A percentile compares a stretch with the other conserved stretches of the same genome.
Conservation (phyloP, 1,140 invertebrate genomes). For the Drosophila arizonae region DNA sequence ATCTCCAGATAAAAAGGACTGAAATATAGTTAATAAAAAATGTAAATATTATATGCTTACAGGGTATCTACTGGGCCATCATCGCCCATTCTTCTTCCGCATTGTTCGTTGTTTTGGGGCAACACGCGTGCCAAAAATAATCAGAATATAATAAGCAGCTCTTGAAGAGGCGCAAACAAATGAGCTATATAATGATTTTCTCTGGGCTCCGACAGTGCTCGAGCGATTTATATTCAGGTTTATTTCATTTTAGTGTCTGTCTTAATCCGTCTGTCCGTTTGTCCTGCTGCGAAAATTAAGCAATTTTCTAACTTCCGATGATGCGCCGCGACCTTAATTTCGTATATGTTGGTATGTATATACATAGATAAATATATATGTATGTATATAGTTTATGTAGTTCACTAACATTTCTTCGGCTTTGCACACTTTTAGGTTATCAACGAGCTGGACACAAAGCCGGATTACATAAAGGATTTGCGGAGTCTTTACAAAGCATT, state of each 20-base stretch:
- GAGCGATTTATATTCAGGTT: slow-evolving; percentile 35
- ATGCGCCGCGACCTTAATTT: slow-evolving; percentile 6
- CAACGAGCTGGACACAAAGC: slow-evolving; percentile 63
- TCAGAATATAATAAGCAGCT: slow-evolving; percentile 78
- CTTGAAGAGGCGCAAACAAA: slow-evolving; percentile 73
- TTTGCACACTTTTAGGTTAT: slow-evolving; percentile 79
- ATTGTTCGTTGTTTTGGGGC: background rate
- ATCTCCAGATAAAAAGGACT: too few relatives aligned
- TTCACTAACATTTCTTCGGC: slow-evolving; percentile 63
- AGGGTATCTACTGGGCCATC: background rate
- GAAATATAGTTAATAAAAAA: too few relatives aligned
- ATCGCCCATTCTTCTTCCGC: too few relatives aligned
- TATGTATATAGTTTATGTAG: slow-evolving; percentile 52
- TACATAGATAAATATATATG: too few relatives aligned
- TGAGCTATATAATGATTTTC: slow-evolving; percentile 76
- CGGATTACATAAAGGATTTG: slow-evolving; percentile 74
- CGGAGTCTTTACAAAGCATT: slow-evolving; percentile 61
- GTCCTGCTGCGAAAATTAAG: slow-evolving; percentile 50
- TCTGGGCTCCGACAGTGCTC: slow-evolving; percentile 5
- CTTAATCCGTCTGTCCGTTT: background rate
- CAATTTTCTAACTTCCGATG: slow-evolving; percentile 46
- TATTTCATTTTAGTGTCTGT: slow-evolving; percentile 1
- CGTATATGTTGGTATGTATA: background rate
- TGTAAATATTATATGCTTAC: background rate
- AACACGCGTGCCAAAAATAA: slow-evolving; percentile 75